These are phyloP conservation scores for Amblyraja radiata DNA, from an alignment of 2,797 vertebrate genomes.

Conservation along the genomic window DNA sequence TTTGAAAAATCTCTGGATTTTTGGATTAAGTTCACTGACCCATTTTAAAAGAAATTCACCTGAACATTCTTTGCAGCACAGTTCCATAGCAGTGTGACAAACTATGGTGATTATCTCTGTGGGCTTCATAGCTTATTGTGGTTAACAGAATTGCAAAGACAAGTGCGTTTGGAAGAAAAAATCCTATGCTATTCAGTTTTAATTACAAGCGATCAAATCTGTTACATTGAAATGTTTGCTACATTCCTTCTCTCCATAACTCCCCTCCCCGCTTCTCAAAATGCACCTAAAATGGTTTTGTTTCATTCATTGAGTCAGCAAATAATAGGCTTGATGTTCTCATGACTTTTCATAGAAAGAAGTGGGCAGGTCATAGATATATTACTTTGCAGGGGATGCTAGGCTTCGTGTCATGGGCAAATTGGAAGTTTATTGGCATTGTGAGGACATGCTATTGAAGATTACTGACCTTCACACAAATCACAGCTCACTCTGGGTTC, in stretches of 20 bases:
- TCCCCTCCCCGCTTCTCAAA: background rate
- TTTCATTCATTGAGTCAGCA: background rate
- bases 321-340: background rate
- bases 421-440: background rate
- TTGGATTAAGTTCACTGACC: background rate
- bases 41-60: background rate
- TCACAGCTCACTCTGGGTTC: background rate
- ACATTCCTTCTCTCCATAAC: background rate
- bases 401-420: background rate
- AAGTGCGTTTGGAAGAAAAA: conserved; percentile 1
- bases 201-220: background rate
- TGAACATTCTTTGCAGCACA: background rate
- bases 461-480: background rate
- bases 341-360: background rate
- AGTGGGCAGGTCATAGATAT: background rate
- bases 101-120: background rate
- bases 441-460: background rate
- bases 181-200: background rate
- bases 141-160: background rate
- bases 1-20: background rate
- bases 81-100: background rate
- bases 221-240: background rate
- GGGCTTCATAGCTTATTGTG: background rate
- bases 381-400: background rate
- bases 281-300: background rate